phyloP scores from a whole-genome alignment of 2,113 vertebrate genomes.

The Azemiops feae region DNA sequence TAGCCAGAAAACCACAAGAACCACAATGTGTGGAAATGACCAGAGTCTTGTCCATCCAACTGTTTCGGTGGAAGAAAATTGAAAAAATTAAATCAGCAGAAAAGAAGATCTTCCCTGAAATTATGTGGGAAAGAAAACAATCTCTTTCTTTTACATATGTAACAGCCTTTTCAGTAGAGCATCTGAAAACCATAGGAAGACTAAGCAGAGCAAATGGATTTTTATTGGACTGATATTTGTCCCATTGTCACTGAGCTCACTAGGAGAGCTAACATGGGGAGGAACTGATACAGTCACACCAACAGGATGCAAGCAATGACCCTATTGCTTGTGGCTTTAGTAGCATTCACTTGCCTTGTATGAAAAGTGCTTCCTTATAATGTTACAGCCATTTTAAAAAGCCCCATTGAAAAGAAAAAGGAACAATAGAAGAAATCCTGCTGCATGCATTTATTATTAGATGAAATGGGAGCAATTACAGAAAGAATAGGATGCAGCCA shows the following conservation, averaged over 20 bases:
- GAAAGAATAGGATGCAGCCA: conserved; percentile 64
- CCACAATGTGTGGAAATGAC: background rate
- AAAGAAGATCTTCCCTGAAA: background rate
- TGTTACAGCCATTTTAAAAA: conserved; percentile 37
- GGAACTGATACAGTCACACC: conserved; percentile 17
- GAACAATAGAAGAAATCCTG: conserved; percentile 54
- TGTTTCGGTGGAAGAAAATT: background rate
- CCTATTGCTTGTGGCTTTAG: conserved; percentile 32
- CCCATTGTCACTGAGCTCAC: conserved; percentile 33
- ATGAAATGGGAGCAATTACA: conserved; percentile 65
- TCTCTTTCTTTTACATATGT: background rate
- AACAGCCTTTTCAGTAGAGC: background rate
- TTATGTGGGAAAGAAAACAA: background rate
- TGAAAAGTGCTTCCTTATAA: conserved; percentile 1
- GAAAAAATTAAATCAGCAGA: background rate
- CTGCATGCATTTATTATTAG: conserved; percentile 63
- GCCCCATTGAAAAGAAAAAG: conserved; percentile 48
- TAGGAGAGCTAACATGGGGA: conserved; percentile 41
- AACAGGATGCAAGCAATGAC: conserved; percentile 39
- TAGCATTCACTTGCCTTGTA: background rate
- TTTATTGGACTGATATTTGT: conserved; percentile 56
- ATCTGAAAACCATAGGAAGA: conserved; percentile 40
- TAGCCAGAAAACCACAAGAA: too few species aligned
- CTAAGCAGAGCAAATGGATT: conserved; percentile 55
- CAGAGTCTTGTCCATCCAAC: background rate